These are phyloP conservation scores for Drosophila willistoni DNA, from an alignment of 1,140 invertebrate species.

Conservation along the genomic window DNA sequence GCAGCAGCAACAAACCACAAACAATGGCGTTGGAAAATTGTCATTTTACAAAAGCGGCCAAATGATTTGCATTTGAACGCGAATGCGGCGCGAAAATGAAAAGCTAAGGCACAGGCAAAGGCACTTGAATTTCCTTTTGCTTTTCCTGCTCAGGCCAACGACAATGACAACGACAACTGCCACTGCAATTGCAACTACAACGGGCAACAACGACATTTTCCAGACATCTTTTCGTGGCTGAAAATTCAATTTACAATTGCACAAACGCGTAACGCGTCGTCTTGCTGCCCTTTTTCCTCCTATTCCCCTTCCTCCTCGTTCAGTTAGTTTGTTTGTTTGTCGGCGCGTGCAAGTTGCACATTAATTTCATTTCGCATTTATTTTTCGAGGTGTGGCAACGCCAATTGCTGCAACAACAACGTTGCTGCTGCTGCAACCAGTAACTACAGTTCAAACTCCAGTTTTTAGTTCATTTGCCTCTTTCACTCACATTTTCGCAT, in stretches of 20 bases:
- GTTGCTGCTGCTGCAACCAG: slow-evolving; percentile 9
- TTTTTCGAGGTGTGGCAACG: slow-evolving; percentile 75
- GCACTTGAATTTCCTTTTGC: slow-evolving; percentile 76
- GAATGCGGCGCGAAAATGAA: slow-evolving; percentile 77
- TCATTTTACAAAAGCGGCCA: slow-evolving; percentile 79
- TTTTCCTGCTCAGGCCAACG: slow-evolving; percentile 33
- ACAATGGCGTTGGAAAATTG: slow-evolving; percentile 75
- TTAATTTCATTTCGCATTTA: slow-evolving; percentile 73
- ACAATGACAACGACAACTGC: slow-evolving; percentile 42
- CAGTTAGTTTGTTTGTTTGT: slow-evolving; percentile 36
- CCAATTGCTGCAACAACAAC: slow-evolving; percentile 65
- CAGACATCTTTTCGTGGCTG: slow-evolving; percentile 61
- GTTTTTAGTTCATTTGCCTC: slow-evolving; percentile 80
- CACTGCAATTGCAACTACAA: slow-evolving; percentile 10
- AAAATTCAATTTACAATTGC: slow-evolving; percentile 81
- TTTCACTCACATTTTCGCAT: slow-evolving; percentile 48
- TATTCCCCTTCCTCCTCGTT: neutral
- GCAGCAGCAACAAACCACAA: slow-evolving; percentile 25
- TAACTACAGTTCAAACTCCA: slow-evolving; percentile 68
- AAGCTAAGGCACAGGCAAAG: slow-evolving; percentile 35
- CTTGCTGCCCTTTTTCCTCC: slow-evolving; percentile 9
- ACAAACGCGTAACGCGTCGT: slow-evolving; percentile 71
- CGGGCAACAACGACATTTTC: slow-evolving; percentile 62
- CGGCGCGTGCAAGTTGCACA: slow-evolving; percentile 77
- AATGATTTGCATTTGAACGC: slow-evolving; percentile 80